Base-by-base conservation (phyloP, 2,113 vertebrate genomes). In the Daubentonia madagascariensis region DNA sequence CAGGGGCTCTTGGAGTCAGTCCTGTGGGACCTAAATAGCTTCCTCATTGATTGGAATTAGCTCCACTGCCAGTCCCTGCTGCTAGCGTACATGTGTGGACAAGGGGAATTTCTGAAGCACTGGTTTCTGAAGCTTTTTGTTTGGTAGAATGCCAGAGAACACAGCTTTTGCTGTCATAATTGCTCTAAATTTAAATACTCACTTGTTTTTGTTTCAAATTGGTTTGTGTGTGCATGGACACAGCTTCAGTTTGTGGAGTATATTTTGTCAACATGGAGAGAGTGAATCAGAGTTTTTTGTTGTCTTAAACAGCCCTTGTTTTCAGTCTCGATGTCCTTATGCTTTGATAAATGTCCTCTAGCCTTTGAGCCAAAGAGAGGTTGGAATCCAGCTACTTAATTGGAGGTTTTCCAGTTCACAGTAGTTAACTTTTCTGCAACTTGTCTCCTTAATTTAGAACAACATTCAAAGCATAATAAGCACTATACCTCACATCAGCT, bases 391-490 rank as follows among this genome's bases (percentile, higher is more conserved):
- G 70, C 91, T 89, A 94, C 93, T 97, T 97, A 97, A 96, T 94
- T 97, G 79, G 79, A 97, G 96, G 96, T 95, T 98, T 98, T 98
- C 97, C 92, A 97, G 78, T 96, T 97, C 89, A 96, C 86, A 87
- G 75, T 76, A 70, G 95, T 97, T 97, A 97, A 97, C 86, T 97
- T 96, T 97, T 93, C 85, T 72, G 61, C 91, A 93, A 93, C 75
- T 89, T 97, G 91, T 92, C 89, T 94, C 50, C 91, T 95, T 98
- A 97, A 97, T 97, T 96, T 98, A 97, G 96, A 96, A 93, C 73
- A 97, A 96, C 90, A 97, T 73, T 96, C 89, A 92, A 94, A 97
- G 89, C 94, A 95, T 97, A 97, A 97, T 97, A 95, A 97, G 95
- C 79, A 78, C 79, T 87, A 76, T 67, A 89, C 35, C 43, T 97